Base-by-base conservation (phyloP, 1,140 invertebrate genomes). In the Varroa destructor region DNA sequence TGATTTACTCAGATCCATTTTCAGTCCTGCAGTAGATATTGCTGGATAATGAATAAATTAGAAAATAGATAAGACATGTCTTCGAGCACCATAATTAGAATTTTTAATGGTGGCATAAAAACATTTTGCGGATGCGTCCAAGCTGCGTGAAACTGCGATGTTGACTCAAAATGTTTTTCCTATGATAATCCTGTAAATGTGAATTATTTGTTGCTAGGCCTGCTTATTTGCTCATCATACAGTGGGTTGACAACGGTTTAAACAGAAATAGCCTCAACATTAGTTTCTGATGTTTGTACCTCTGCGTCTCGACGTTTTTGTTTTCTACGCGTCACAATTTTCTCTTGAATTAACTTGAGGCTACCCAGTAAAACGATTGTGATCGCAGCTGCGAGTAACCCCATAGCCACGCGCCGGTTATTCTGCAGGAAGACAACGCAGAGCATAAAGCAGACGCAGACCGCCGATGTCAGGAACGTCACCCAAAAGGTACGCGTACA, bases 371-470 rank as follows among this genome's bases (percentile, higher is more conserved):
- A 12, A 5, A 37, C 46, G 8, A 67, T 46, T 1, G 61, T 67
- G 61, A 14, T 37, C 14, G 61, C 61, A 14, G 61, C 61, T 12
- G 61, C 61, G 12, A 67, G 61, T 46, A 67, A 46, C 12, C 61
- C 61, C 61, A 67, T 67, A 10, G 61, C 61, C 61, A 67, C 61
- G 3, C 61, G 61, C 10, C 36, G 61, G 36, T 67, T 67, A 37
- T 37, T 67, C 46, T 67, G 61, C 61, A 67, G 61, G 36, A 67
- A 67, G 40, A 67, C 61, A 37, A 67, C 61, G 46, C 61, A 67
- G 40, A 67, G 61, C 61, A 67, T 67, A 36, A 67, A 37, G 61
- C 61, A 67, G 37, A 67, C 37, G 61, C 61, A 67, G 12, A 67
- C 61, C 12, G 46, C 61, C 61, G 61, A 67, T 37, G 61, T 67